Evolutionary conservation across 2,888 invertebrate species (phyloP), one percentile per base, ranked within the genome.

Genomic region (Chalcis sispes): DNA sequence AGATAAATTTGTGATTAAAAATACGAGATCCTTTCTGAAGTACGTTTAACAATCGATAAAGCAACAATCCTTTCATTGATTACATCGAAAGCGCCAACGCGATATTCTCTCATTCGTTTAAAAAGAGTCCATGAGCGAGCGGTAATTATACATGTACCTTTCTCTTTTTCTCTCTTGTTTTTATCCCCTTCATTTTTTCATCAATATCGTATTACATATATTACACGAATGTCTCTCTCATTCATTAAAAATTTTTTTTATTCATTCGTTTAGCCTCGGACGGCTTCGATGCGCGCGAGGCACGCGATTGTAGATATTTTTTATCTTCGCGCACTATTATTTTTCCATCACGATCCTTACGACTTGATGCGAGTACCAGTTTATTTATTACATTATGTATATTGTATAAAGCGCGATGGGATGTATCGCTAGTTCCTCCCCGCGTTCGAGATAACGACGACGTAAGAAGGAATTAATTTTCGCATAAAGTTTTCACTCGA

Each of bases 191-290:
- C 10, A 46, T 46, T 46, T 46, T 46, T 15, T 46, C 10, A 46
- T n/a, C 15, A 46, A 15, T 46, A n/a, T n/a, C n/a, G 2, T 46
- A 46, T 46, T 42, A 25, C 3, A 7, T 64, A 65, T 52, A 65
- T 65, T 65, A 65, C 65, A 65, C 65, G 32, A 32, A 48, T 27
- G 20, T 18, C 5, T 27, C n/a, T 42, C 56, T 27, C 69, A 10
- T 65, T 8, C 20, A n/a, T 56, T 15, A 7, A 23, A n/a, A n/a
- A 13, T 46, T 4, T 1, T n/a, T 52, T 54, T 15, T 18, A 2
- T 50, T 69, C 58, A 20, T 46, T 67, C 48, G 27, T 54, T 71
- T 50, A 66, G 73, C 66, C 73, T 73, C 73, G 69, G 64, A 75
- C 74, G 74, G 69, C 74, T 62, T 59, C 62, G 59, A 32, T 58